Percentiles rank a stretch among this genome's conserved stretches.
These are phyloP conservation scores for Tenthredo scrophulariae DNA, from an alignment of 2,888 invertebrate species.

Conservation along the genomic window DNA sequence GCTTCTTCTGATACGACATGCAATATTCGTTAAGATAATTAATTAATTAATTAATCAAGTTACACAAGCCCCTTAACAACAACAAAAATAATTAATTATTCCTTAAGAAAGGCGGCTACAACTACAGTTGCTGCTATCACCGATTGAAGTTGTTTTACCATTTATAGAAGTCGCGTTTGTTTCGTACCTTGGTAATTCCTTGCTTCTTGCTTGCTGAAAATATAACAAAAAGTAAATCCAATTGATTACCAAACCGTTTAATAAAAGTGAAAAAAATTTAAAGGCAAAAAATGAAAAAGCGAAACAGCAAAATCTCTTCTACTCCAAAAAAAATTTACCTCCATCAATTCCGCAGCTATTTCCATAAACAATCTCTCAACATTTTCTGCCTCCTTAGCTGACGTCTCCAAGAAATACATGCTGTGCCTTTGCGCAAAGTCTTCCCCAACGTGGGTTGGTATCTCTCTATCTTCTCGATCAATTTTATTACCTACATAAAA, in stretches of 20 bases:
- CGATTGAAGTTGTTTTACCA: slow-evolving; percentile 85
- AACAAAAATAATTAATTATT: slow-evolving; percentile 29
- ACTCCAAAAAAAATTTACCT: slow-evolving; percentile 79
- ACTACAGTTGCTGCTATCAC: slow-evolving; percentile 84
- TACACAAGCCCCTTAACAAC: neutral
- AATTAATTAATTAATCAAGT: slow-evolving; percentile 18
- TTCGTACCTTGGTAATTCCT: slow-evolving; percentile 89
- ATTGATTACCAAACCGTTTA: slow-evolving; percentile 49
- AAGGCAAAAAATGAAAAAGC: neutral
- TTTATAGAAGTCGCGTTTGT: slow-evolving; percentile 86
- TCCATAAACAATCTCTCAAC: slow-evolving; percentile 98
- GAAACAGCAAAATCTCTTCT: neutral
- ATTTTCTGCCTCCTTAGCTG: slow-evolving; percentile 98
- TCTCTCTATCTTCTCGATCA: slow-evolving; percentile 97
- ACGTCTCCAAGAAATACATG: slow-evolving; percentile 99
- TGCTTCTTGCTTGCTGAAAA: slow-evolving; percentile 90
- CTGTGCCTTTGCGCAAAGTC: slow-evolving; percentile 97
- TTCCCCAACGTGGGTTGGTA: slow-evolving; percentile 96
- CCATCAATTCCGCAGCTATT: slow-evolving; percentile 95
- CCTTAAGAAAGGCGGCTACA: slow-evolving; percentile 76
- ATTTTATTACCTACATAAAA: slow-evolving; percentile 92
- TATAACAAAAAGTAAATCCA: slow-evolving; percentile 31
- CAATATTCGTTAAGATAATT: neutral
- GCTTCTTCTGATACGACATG: neutral
- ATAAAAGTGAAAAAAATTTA: slow-evolving; percentile 46